phyloP scores from a whole-genome alignment of 2,113 vertebrate species.

The Geothlypis trichas region DNA sequence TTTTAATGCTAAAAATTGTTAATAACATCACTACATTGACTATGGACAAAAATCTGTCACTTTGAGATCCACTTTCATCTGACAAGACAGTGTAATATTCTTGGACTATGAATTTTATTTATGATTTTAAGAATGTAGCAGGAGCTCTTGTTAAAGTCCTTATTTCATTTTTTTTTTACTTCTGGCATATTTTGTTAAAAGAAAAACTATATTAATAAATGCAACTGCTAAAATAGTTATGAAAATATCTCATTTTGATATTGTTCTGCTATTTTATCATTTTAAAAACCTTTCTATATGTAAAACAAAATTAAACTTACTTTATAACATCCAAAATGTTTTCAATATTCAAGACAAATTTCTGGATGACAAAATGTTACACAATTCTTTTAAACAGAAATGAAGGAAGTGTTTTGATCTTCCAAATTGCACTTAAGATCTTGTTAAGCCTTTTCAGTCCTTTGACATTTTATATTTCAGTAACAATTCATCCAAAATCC shows the following conservation, averaged over 20 bases:
- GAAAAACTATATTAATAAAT: not conserved
- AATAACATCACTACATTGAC: not conserved
- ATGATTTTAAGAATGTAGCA: not conserved
- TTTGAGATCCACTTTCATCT: not conserved
- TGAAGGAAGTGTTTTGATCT: not conserved
- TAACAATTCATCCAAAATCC: not conserved
- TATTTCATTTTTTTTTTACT: not conserved
- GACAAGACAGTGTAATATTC: not conserved
- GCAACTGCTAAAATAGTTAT: not conserved
- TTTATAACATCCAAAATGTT: not conserved
- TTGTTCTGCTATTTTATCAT: not conserved
- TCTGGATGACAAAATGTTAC: not conserved
- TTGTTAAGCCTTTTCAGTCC: not conserved
- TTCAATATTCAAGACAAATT: not conserved
- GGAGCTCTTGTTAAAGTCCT: not conserved
- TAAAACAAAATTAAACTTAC: not conserved
- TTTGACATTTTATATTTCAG: not conserved
- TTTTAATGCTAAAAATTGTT: not conserved
- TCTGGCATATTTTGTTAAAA: not conserved
- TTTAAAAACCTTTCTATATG: accelerated
- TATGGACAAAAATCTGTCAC: not conserved
- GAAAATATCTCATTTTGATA: not conserved
- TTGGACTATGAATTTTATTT: not conserved
- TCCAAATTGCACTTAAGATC: not conserved
- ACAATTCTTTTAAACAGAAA: not conserved